Conservation (phyloP, 2,797 vertebrate genomes). For the Allobates femoralis region DNA sequence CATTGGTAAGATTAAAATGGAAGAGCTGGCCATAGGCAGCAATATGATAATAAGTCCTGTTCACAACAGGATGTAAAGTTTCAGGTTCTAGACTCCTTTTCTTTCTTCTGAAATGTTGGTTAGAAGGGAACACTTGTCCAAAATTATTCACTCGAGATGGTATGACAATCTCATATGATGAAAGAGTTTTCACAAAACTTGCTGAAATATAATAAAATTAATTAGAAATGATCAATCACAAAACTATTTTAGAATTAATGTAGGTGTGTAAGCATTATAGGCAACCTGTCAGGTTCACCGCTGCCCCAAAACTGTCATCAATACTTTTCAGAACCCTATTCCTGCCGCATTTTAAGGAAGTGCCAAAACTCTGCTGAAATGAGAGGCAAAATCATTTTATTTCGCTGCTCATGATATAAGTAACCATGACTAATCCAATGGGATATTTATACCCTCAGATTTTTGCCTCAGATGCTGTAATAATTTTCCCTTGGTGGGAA, state of each 20-base stretch:
- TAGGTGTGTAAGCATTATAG: no score
- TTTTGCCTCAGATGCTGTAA: no score
- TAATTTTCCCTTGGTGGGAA: no score
- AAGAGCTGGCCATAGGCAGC: slow-evolving; percentile 91
- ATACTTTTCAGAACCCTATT: no score
- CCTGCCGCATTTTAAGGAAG: no score
- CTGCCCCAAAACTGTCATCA: no score
- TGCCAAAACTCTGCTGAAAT: no score
- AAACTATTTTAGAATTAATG: not conserved
- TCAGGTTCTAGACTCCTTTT: slow-evolving; percentile 81
- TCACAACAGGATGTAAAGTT: slow-evolving; percentile 72
- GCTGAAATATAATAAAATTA: slow-evolving; percentile 76
- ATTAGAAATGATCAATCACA: not conserved
- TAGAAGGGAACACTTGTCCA: slow-evolving; percentile 86
- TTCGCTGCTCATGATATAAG: no score
- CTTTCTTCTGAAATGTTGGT: slow-evolving; percentile 83
- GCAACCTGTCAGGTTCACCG: no score
- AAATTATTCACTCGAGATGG: slow-evolving; percentile 91
- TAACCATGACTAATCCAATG: no score
- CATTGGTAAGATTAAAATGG: slow-evolving; percentile 89
- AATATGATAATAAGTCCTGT: slow-evolving; percentile 85
- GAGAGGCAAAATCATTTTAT: no score
- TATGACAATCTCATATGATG: slow-evolving; percentile 91
- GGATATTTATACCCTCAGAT: no score
- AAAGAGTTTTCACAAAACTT: slow-evolving; percentile 84